These are phyloP conservation scores for Hyles euphorbiae DNA, from an alignment of 1,140 invertebrate species.

Conservation along the genomic window DNA sequence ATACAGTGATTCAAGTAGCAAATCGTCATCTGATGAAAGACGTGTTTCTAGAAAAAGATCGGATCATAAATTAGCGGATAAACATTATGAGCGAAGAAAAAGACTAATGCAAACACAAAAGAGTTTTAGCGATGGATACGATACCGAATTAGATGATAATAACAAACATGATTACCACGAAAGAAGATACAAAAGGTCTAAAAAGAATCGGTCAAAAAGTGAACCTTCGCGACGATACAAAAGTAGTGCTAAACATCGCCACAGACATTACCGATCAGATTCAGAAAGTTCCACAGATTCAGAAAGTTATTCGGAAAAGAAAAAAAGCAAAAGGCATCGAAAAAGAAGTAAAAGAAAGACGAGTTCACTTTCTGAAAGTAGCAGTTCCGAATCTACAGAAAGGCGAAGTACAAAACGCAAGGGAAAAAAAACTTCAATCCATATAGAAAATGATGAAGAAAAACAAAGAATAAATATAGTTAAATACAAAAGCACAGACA, in stretches of 20 bases:
- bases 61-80: conserved; percentile 36
- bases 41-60: conserved; percentile 41
- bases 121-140: conserved; percentile 74
- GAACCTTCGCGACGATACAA: conserved; percentile 56
- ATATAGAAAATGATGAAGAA: conserved; percentile 61
- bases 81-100: conserved; percentile 47
- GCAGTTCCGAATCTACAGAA: conserved; percentile 58
- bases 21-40: conserved; percentile 38
- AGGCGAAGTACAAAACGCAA: conserved; percentile 53
- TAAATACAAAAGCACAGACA: conserved; percentile 55
- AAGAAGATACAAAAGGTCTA: conserved; percentile 41
- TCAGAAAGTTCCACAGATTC: conserved; percentile 61
- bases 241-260: conserved; percentile 44
- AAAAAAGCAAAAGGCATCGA: conserved; percentile 51
- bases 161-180: conserved; percentile 33
- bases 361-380: conserved; percentile 51
- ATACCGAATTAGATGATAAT: conserved; percentile 55
- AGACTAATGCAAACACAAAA: conserved; percentile 52
- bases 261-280: conserved; percentile 41
- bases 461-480: conserved; percentile 68
- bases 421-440: conserved; percentile 68
- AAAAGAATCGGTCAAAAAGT: conserved; percentile 64
- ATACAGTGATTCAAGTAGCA: conserved; percentile 42
- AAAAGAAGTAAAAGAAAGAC: conserved; percentile 53
- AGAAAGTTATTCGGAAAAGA: conserved; percentile 47